Evolutionary conservation across 2,797 vertebrate genomes (phyloP).

Genomic region (Lutjanus campechanus): DNA sequence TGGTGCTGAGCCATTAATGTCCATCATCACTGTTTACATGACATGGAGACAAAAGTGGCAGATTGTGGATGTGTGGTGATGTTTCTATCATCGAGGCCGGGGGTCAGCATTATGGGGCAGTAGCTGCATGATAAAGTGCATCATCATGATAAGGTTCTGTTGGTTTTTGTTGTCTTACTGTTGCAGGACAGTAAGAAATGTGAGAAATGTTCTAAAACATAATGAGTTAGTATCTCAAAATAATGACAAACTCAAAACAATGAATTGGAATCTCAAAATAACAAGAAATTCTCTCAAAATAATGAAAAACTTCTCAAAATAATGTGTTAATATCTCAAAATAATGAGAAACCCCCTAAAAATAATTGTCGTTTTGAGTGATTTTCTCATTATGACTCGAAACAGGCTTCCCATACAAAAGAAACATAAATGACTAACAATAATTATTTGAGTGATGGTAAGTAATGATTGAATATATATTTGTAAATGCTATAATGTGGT

Average conservation of each 20-base stretch:
- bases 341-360: no score
- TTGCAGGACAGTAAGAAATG: background rate
- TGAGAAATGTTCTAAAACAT: no score
- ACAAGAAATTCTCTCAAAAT: no score
- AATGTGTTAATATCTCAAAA: no score
- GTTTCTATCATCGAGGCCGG: background rate
- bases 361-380: no score
- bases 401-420: background rate
- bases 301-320: no score
- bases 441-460: background rate
- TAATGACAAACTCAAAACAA: no score
- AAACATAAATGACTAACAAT: background rate
- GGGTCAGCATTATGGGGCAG: background rate
- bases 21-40: conserved; percentile 49
- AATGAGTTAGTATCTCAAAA: no score
- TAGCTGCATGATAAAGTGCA: background rate
- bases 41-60: background rate
- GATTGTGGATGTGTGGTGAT: background rate
- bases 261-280: no score
- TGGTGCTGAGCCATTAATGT: conserved; percentile 27
- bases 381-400: background rate
- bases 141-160: no score
- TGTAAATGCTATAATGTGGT: background rate
- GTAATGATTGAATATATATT: background rate
- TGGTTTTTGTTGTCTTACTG: background rate